These are phyloP conservation scores for Nothocercus julius DNA, from an alignment of 2,113 vertebrate genomes.

Conservation along the genomic window DNA sequence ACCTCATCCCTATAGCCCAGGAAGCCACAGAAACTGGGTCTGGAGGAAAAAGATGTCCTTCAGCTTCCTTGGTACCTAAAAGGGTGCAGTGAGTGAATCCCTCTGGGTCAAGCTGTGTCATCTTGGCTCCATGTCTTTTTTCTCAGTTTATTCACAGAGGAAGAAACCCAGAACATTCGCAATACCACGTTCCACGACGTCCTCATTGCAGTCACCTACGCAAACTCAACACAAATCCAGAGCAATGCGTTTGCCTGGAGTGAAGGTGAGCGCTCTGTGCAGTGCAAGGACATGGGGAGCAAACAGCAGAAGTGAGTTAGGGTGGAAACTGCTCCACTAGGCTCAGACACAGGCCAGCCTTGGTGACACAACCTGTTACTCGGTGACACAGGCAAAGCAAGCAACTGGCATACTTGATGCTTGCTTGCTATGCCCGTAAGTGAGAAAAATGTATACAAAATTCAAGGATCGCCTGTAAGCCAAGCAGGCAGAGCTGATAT, in stretches of 20 bases:
- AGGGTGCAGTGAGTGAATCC: neutral
- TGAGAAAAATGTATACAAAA: neutral
- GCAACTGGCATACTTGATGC: neutral
- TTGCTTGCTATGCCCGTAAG: neutral
- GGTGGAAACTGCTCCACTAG: neutral
- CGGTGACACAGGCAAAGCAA: neutral
- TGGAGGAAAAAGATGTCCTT: neutral
- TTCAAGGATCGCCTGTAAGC: neutral
- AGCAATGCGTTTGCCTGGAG: slow-evolving; percentile 82
- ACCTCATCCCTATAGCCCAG: neutral
- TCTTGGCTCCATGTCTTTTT: neutral
- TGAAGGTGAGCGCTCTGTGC: slow-evolving; percentile 72
- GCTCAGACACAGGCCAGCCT: neutral
- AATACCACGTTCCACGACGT: slow-evolving; percentile 79
- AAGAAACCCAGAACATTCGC: slow-evolving; percentile 80
- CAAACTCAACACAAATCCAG: slow-evolving; percentile 73
- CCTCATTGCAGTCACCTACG: slow-evolving; percentile 72
- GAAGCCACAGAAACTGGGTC: neutral
- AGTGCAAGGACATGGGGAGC: neutral
- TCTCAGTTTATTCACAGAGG: slow-evolving; percentile 84
- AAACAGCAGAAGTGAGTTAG: neutral
- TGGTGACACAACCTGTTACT: fast-evolving
- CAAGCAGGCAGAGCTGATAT: fast-evolving
- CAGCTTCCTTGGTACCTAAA: neutral
- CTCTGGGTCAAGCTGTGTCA: neutral